Evolutionary conservation across 2,797 vertebrate species (phyloP).

Genomic region (Gymnocypris eckloni): DNA sequence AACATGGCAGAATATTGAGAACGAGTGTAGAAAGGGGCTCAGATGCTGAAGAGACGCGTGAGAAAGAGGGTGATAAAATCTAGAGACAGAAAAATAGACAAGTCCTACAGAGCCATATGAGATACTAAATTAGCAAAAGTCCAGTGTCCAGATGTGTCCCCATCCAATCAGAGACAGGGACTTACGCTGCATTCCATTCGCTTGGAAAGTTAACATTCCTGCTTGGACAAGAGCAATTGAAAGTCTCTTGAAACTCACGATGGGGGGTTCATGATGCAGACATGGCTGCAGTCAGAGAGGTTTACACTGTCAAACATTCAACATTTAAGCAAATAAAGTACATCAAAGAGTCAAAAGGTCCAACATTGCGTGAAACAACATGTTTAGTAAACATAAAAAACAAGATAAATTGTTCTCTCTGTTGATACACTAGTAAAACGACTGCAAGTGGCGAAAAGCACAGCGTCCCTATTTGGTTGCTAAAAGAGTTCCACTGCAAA

Average conservation of each 20-base stretch:
- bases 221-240: neutral
- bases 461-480: neutral
- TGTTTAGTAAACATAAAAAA: neutral
- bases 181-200: neutral
- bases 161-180: neutral
- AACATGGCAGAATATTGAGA: neutral
- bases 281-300: neutral
- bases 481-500: neutral
- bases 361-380: neutral
- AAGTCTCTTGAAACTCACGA: neutral
- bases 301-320: neutral
- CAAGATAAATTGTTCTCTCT: neutral
- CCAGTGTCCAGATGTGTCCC: neutral
- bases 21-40: conserved; percentile 59
- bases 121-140: conserved; percentile 11
- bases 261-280: neutral
- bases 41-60: conserved; percentile 52
- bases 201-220: neutral
- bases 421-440: neutral
- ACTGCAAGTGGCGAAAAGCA: neutral
- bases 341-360: neutral
- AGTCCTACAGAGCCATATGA: conserved; percentile 44
- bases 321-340: neutral
- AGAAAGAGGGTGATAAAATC: neutral
- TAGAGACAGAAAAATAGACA: conserved; percentile 12